These are phyloP conservation scores for Cryptotermes secundus DNA, from an alignment of 1,140 invertebrate species.

Conservation along the genomic window DNA sequence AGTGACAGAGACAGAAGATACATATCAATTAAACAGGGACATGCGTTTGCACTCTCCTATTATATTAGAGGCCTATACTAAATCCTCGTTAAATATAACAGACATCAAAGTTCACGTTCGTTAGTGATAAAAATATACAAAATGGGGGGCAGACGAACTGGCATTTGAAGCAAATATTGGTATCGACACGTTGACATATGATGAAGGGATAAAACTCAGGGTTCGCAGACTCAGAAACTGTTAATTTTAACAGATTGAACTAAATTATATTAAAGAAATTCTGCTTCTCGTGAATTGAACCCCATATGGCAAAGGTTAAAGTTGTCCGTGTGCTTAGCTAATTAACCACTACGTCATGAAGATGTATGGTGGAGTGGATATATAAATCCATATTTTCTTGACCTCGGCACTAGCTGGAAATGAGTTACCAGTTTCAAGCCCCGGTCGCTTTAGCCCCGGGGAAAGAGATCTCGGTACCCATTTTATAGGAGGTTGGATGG, in stretches of 20 bases:
- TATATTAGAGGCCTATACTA: background rate
- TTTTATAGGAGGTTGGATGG: too few relatives aligned
- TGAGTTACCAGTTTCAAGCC: too few relatives aligned
- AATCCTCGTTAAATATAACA: conserved; percentile 17
- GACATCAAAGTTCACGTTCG: background rate
- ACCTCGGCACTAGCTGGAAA: too few relatives aligned
- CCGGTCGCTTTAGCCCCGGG: too few relatives aligned
- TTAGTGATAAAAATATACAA: background rate
- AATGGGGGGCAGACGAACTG: too few relatives aligned
- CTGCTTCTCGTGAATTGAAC: too few relatives aligned
- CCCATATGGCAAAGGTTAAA: too few relatives aligned
- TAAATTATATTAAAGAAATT: background rate
- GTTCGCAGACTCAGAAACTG: background rate
- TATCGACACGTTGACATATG: background rate
- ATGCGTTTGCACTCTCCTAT: conserved; percentile 4
- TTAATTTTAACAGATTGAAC: background rate
- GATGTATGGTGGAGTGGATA: too few relatives aligned
- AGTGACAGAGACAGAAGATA: background rate
- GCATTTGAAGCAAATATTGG: background rate
- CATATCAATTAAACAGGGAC: background rate
- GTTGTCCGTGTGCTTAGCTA: too few relatives aligned
- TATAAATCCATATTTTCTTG: too few relatives aligned
- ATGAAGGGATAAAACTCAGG: background rate
- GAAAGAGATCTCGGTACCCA: too few relatives aligned
- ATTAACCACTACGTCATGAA: too few relatives aligned